Conservation (phyloP, 1,140 invertebrate genomes). For the Goniozus legneri region DNA sequence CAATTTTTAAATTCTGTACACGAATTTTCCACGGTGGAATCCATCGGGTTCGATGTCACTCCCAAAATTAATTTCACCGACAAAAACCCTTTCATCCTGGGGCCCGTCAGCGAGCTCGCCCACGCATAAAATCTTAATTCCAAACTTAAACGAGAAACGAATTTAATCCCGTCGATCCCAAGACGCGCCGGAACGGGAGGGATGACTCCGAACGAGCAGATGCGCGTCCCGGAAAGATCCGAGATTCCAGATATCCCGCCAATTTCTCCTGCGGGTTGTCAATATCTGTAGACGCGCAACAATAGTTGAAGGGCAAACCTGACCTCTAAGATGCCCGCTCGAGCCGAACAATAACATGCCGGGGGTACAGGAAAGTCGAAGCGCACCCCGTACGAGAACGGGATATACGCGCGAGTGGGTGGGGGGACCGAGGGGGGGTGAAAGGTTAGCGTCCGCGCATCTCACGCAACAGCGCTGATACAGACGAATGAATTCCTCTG, state of each 20-base stretch:
- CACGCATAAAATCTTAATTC: slow-evolving; percentile 13
- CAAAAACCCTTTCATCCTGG: background rate
- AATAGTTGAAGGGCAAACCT: slow-evolving; percentile 31
- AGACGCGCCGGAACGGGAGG: background rate
- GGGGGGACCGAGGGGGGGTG: background rate
- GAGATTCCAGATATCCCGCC: slow-evolving; percentile 43
- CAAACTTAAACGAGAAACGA: slow-evolving; percentile 25
- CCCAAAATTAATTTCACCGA: too few species aligned
- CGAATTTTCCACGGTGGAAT: too few species aligned
- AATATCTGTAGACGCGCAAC: slow-evolving; percentile 38
- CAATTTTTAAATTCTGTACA: too few species aligned
- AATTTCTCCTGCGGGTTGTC: slow-evolving; percentile 45
- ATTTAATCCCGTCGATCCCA: slow-evolving; percentile 21
- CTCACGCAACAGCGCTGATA: too few species aligned
- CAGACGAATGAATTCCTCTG: too few species aligned
- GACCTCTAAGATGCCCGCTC: slow-evolving; percentile 35
- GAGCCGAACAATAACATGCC: slow-evolving; percentile 47
- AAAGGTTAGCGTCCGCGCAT: too few species aligned
- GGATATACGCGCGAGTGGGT: slow-evolving; percentile 3
- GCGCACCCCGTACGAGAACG: too few species aligned
- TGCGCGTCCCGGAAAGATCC: slow-evolving; percentile 36
- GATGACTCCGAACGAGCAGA: slow-evolving; percentile 28
- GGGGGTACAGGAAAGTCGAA: slow-evolving; percentile 28
- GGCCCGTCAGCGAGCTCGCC: slow-evolving; percentile 9
- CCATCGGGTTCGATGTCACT: too few species aligned